Evolutionary conservation across 2,797 vertebrate genomes (phyloP).

Genomic region (Urophycis tenuis): DNA sequence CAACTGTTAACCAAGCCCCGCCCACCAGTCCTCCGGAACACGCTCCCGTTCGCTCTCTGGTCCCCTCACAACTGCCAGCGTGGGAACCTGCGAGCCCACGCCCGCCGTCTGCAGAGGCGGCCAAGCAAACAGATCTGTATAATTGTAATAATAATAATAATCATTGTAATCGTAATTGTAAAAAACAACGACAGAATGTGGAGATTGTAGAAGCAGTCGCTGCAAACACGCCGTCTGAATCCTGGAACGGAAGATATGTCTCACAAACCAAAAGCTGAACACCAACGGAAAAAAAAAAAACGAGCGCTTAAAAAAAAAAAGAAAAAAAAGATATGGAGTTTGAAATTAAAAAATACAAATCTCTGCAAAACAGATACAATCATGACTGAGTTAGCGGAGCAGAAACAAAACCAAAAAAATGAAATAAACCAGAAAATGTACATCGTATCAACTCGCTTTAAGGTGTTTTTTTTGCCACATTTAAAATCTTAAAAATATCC

Average conservation of each 20-base stretch:
- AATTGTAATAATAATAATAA: slow-evolving; percentile 39
- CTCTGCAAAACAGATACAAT: slow-evolving; percentile 70
- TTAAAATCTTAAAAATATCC: slow-evolving; percentile 80
- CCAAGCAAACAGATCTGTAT: slow-evolving; percentile 52
- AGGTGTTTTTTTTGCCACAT: slow-evolving; percentile 67
- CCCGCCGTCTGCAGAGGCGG: too few relatives aligned
- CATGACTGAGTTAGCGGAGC: slow-evolving; percentile 58
- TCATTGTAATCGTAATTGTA: not conserved
- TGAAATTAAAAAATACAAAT: slow-evolving; percentile 61
- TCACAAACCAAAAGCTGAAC: slow-evolving; percentile 49
- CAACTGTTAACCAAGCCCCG: not conserved
- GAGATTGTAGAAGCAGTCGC: slow-evolving; percentile 43
- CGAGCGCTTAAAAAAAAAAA: slow-evolving; percentile 22
- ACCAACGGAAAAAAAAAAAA: slow-evolving; percentile 36
- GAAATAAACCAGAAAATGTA: slow-evolving; percentile 77
- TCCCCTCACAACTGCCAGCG: slow-evolving; percentile 14
- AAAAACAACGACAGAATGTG: not conserved
- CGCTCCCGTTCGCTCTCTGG: slow-evolving; percentile 49
- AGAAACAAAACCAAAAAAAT: slow-evolving; percentile 62
- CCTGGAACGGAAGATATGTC: slow-evolving; percentile 60
- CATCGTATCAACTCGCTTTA: slow-evolving; percentile 75
- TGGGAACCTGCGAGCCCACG: not conserved
- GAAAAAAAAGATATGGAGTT: slow-evolving; percentile 31
- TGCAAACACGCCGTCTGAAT: slow-evolving; percentile 48
- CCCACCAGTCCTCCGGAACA: slow-evolving; percentile 34